Conservation (phyloP, 2,888 invertebrate species). For the Corythucha ciliata region DNA sequence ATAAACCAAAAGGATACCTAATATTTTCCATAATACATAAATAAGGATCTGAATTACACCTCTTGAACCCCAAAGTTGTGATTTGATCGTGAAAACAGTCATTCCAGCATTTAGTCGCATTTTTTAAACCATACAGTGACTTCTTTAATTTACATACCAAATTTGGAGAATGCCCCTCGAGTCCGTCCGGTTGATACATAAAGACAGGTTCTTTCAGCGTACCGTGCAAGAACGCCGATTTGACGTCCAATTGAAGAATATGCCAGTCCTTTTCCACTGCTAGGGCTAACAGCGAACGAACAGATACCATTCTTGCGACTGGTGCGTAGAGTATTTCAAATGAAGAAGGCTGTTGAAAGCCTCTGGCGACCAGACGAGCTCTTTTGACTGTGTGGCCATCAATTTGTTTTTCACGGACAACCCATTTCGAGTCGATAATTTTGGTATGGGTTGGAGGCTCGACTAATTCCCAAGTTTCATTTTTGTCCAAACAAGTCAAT, state of each 20-base stretch:
- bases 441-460: background rate
- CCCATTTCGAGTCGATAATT: conserved; percentile 11
- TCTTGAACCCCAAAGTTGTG: background rate
- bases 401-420: conserved; percentile 11
- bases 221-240: conserved; percentile 17
- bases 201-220: conserved; percentile 9
- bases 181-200: conserved; percentile 13
- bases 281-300: background rate
- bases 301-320: conserved; percentile 2
- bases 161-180: background rate
- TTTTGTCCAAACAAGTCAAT: background rate
- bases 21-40: conserved; percentile 10
- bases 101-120: conserved; percentile 17
- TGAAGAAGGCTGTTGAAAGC: conserved; percentile 19
- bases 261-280: conserved; percentile 13
- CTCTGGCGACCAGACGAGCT: conserved; percentile 18
- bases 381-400: conserved; percentile 12
- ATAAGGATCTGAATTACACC: conserved; percentile 14
- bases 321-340: conserved; percentile 15
- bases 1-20: no score
- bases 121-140: conserved; percentile 16
- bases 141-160: conserved; percentile 16
- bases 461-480: conserved; percentile 5
- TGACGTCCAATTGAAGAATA: conserved; percentile 15
- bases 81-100: conserved; percentile 15